Percentiles rank a stretch among this genome's conserved stretches.
Evolutionary conservation across 1,140 invertebrate genomes (phyloP).

Genomic region (Trachelipus rathkii): DNA sequence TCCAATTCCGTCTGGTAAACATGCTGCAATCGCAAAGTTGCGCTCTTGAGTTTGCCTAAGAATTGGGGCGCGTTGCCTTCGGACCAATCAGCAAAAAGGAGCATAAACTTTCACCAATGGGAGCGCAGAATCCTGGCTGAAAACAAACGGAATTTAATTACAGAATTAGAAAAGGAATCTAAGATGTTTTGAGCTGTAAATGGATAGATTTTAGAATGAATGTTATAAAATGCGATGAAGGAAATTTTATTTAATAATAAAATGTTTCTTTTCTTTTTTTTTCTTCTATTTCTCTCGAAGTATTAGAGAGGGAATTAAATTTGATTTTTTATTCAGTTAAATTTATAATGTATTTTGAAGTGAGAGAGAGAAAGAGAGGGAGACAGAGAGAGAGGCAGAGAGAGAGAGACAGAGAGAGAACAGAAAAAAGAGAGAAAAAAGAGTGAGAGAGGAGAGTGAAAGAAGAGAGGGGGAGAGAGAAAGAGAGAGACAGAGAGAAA

Average conservation of each 20-base stretch:
- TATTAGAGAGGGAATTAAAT: too few relatives aligned
- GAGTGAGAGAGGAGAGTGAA: background rate
- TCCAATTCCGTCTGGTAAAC: conserved; percentile 2
- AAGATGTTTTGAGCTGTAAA: conserved; percentile 27
- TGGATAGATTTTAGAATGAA: conserved; percentile 4
- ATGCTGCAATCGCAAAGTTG: conserved; percentile 23
- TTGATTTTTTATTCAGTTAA: too few relatives aligned
- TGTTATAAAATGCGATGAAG: background rate
- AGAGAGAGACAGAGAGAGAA: background rate
- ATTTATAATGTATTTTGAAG: too few relatives aligned
- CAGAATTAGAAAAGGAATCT: conserved; percentile 30
- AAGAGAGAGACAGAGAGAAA: background rate
- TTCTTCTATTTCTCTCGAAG: too few relatives aligned
- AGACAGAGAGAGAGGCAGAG: too few relatives aligned
- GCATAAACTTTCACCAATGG: conserved; percentile 26
- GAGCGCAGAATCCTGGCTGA: conserved; percentile 7
- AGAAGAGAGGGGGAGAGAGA: background rate
- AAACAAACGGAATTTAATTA: conserved; percentile 35
- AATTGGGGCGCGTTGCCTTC: conserved; percentile 13
- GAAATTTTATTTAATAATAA: conserved; percentile 14
- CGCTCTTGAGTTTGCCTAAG: conserved; percentile 28
- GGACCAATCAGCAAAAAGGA: conserved; percentile 19
- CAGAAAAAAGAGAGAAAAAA: conserved; percentile 5
- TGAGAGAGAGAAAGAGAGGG: too few relatives aligned
- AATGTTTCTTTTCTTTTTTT: background rate